phyloP scores from a whole-genome alignment of 64 coral and sea anemone genomes.

The Catalaphyllia jardinei region DNA sequence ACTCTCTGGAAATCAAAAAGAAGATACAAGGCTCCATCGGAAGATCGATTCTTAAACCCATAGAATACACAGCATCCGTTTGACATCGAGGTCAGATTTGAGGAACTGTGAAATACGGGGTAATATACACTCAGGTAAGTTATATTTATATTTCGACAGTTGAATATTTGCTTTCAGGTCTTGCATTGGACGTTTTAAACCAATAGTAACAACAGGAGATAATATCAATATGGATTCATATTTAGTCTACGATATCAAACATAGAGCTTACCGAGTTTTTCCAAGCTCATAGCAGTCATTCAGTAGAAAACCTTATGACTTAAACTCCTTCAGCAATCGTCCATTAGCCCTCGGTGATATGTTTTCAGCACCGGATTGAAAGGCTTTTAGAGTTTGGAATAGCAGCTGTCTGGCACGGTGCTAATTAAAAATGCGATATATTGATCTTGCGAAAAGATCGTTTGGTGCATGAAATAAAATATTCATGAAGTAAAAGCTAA shows the following conservation, averaged over 20 bases:
- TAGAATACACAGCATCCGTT: too few relatives aligned
- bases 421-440: constrained; percentile 26
- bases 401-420: not conserved
- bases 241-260: not conserved
- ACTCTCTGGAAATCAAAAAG: not conserved
- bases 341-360: not conserved
- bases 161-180: not conserved
- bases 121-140: not conserved
- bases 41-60: not conserved
- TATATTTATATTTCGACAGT: not conserved
- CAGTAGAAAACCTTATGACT: not conserved
- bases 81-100: not conserved
- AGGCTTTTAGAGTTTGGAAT: not conserved
- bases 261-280: not conserved
- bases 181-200: not conserved
- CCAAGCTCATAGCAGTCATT: not conserved
- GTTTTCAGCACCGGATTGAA: not conserved
- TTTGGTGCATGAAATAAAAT: constrained; percentile 4
- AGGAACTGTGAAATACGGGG: too few relatives aligned
- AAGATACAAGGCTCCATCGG: not conserved
- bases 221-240: not conserved
- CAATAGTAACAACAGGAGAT: not conserved
- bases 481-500: constrained; percentile 13
- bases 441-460: not conserved
- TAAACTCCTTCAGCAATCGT: not conserved